These are phyloP conservation scores for Gryon sp. DNA, from an alignment of 1,140 invertebrate genomes.

Conservation along the genomic window DNA sequence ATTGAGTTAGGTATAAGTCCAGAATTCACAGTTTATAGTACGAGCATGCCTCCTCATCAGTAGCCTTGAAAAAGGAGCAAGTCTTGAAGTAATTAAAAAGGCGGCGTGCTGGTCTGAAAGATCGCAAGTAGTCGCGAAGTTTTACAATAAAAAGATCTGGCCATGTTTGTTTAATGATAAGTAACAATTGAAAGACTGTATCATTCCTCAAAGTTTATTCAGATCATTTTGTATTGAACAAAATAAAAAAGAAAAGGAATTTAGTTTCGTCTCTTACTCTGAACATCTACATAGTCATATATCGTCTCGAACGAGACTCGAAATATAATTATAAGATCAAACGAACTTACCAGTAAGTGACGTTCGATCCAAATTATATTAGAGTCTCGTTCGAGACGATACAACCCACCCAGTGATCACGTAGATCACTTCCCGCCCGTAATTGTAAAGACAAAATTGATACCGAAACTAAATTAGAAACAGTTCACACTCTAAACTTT, in stretches of 20 bases:
- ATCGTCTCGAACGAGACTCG: constrained; percentile 2
- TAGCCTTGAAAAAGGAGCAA: constrained; percentile 5
- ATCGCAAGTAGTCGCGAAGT: background rate
- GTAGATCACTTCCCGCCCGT: background rate
- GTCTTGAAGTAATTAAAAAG: constrained; percentile 3
- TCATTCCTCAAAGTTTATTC: background rate
- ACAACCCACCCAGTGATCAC: background rate
- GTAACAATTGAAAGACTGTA: no score
- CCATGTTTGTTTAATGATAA: background rate
- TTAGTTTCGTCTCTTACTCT: background rate
- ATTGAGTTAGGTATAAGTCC: constrained; percentile 43
- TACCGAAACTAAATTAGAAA: no score
- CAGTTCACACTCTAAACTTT: no score
- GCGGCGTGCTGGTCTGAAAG: constrained; percentile 5
- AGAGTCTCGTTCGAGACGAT: background rate
- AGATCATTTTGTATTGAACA: background rate
- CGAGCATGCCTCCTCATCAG: constrained; percentile 29
- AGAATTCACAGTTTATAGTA: constrained; percentile 44
- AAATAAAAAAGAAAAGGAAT: background rate
- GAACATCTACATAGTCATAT: background rate
- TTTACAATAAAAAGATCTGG: constrained; percentile 12
- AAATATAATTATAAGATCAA: background rate
- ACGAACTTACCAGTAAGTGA: background rate
- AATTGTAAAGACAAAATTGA: no score
- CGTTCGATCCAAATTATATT: background rate